phyloP scores from a whole-genome alignment of 92 coral and sea anemone species.

The Phymanthus crucifer region DNA sequence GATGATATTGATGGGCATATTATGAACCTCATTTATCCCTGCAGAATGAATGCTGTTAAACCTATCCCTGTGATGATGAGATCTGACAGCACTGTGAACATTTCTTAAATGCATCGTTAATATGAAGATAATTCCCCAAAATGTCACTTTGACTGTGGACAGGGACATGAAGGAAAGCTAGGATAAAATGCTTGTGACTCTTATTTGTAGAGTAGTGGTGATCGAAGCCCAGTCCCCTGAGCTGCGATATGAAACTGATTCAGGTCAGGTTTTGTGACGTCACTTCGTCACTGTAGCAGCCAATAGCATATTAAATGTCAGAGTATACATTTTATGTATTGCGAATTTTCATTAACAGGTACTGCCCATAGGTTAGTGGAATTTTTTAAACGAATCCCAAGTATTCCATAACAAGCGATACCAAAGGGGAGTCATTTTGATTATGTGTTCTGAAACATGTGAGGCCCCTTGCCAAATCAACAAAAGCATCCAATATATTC shows the following conservation, averaged over 20 bases:
- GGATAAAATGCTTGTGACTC: neutral
- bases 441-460: neutral
- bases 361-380: neutral
- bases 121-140: neutral
- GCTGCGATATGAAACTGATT: neutral
- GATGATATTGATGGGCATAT: slow-evolving; percentile 59
- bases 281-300: neutral
- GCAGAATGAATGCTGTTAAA: slow-evolving; percentile 69
- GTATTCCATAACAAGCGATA: too few relatives aligned
- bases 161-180: neutral
- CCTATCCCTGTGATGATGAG: slow-evolving; percentile 2
- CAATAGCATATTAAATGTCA: neutral
- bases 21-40: slow-evolving; percentile 55
- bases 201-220: neutral
- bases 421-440: too few relatives aligned
- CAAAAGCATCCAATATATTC: neutral
- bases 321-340: neutral
- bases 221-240: neutral
- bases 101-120: slow-evolving; percentile 20
- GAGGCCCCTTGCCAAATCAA: neutral
- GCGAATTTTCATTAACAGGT: neutral
- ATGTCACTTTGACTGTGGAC: neutral
- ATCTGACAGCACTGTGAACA: slow-evolving; percentile 23
- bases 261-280: neutral
- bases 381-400: neutral